Percentiles rank a stretch among this genome's conserved stretches.
Conservation (phyloP, 2,888 invertebrate species). For the Pteria penguin region DNA sequence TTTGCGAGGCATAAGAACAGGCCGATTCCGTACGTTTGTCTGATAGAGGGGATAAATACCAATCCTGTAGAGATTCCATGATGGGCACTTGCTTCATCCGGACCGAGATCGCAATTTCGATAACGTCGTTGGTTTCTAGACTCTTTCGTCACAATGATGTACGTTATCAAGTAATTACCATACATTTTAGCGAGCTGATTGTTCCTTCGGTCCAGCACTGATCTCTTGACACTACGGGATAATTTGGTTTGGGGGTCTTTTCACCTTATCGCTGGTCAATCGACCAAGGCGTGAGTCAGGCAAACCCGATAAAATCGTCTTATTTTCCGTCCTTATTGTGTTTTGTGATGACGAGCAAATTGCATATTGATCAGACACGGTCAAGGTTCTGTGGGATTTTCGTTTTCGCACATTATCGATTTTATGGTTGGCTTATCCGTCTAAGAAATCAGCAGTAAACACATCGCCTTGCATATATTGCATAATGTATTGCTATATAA, state of each 20-base stretch:
- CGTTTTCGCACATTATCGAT: not conserved
- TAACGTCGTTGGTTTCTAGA: conserved; percentile 20
- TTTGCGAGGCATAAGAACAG: conserved; percentile 19
- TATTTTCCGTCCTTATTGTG: conserved; percentile 15
- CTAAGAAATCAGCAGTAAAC: not conserved
- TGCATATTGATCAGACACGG: conserved; percentile 1
- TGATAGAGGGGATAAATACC: conserved; percentile 26
- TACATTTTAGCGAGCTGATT: conserved; percentile 25
- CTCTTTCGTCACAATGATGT: conserved; percentile 30
- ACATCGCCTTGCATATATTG: not conserved
- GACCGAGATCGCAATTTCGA: conserved; percentile 35
- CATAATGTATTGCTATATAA: not conserved
- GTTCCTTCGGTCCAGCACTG: conserved; percentile 8
- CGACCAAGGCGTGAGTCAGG: conserved; percentile 30
- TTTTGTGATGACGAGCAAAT: conserved; percentile 19
- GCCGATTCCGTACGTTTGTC: conserved; percentile 20
- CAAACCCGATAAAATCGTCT: conserved; percentile 26
- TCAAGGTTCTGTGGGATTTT: not conserved
- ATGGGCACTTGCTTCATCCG: conserved; percentile 33
- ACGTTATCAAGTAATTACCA: conserved; percentile 41
- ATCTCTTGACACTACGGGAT: conserved; percentile 17
- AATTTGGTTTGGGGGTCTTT: conserved; percentile 28
- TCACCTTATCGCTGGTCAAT: conserved; percentile 25
- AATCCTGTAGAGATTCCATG: conserved; percentile 32
- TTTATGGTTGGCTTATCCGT: not conserved